Conservation (phyloP, 2,888 invertebrate genomes). For the Catocala nupta region DNA sequence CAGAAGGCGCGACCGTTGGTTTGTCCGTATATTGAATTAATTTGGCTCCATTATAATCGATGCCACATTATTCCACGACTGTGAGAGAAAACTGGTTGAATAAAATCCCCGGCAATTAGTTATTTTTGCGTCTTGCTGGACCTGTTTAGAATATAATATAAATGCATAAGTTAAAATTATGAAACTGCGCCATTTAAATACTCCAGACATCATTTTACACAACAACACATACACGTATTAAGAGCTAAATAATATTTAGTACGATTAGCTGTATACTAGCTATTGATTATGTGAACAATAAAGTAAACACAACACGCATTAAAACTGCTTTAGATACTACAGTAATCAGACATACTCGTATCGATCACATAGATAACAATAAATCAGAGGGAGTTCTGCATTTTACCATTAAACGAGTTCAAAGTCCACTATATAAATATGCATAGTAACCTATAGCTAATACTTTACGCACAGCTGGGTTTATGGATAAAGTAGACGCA, state of each 20-base stretch:
- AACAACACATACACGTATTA: neutral
- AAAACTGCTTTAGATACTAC: constrained; percentile 51
- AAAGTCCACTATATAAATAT: constrained; percentile 83
- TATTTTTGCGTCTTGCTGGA: constrained; percentile 58
- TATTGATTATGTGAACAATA: constrained; percentile 22
- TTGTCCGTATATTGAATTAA: constrained; percentile 65
- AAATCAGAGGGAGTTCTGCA: constrained; percentile 67
- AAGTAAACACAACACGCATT: constrained; percentile 51
- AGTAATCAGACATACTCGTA: constrained; percentile 59
- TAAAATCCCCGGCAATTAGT: constrained; percentile 28
- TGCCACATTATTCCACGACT: constrained; percentile 57
- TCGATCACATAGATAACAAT: constrained; percentile 72
- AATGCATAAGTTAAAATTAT: constrained; percentile 14
- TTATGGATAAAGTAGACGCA: constrained; percentile 75
- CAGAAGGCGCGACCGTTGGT: constrained; percentile 72
- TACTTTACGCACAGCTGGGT: constrained; percentile 78
- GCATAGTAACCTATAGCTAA: constrained; percentile 69
- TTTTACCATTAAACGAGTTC: constrained; percentile 82
- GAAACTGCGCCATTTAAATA: neutral
- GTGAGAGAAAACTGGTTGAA: constrained; percentile 60
- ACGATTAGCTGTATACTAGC: constrained; percentile 20
- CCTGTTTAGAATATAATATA: constrained; percentile 37
- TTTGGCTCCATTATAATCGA: constrained; percentile 40
- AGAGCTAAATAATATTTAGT: constrained; percentile 13
- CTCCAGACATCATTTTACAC: neutral